Percentiles rank a stretch among this genome's conserved stretches.
These are phyloP conservation scores for Perithous albicinctus DNA, from an alignment of 2,888 invertebrate species.

Conservation along the genomic window DNA sequence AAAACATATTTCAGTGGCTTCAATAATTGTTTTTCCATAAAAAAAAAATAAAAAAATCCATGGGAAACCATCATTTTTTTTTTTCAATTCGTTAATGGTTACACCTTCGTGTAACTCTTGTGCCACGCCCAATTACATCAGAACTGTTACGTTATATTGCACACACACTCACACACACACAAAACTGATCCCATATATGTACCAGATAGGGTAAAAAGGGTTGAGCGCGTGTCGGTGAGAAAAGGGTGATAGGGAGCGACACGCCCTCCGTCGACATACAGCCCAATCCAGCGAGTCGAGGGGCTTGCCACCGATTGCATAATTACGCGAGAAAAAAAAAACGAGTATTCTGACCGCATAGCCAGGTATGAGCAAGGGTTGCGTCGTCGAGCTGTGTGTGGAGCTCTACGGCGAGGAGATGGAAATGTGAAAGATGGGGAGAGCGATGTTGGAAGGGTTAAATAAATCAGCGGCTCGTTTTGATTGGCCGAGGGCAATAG, in stretches of 20 bases:
- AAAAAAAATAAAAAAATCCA: too few relatives aligned
- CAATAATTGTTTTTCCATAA: too few relatives aligned
- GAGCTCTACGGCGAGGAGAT: slow-evolving; percentile 18
- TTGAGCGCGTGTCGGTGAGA: slow-evolving; percentile 68
- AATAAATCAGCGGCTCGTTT: slow-evolving; percentile 76
- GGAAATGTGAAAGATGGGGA: slow-evolving; percentile 4
- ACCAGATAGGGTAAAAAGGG: slow-evolving; percentile 71
- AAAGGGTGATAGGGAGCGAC: slow-evolving; percentile 63
- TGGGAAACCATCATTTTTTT: too few relatives aligned
- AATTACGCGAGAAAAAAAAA: slow-evolving; percentile 78
- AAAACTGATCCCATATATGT: slow-evolving; percentile 14
- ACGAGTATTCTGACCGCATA: slow-evolving; percentile 69
- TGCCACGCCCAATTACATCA: slow-evolving; percentile 44
- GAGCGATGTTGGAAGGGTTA: slow-evolving; percentile 76
- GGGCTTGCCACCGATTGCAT: slow-evolving; percentile 75
- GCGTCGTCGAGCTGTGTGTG: background rate
- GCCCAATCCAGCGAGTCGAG: slow-evolving; percentile 76
- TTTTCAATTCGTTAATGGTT: too few relatives aligned
- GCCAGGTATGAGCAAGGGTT: slow-evolving; percentile 75
- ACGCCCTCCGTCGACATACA: slow-evolving; percentile 75
- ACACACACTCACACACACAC: background rate
- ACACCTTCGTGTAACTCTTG: slow-evolving; percentile 10
- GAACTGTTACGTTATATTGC: slow-evolving; percentile 22
- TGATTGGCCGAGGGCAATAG: slow-evolving; percentile 76
- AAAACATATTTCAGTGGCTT: too few relatives aligned